Percentiles rank a stretch among this genome's conserved stretches.
Conservation (phyloP, 2,888 invertebrate species). For the Micoletzkya japonica region DNA sequence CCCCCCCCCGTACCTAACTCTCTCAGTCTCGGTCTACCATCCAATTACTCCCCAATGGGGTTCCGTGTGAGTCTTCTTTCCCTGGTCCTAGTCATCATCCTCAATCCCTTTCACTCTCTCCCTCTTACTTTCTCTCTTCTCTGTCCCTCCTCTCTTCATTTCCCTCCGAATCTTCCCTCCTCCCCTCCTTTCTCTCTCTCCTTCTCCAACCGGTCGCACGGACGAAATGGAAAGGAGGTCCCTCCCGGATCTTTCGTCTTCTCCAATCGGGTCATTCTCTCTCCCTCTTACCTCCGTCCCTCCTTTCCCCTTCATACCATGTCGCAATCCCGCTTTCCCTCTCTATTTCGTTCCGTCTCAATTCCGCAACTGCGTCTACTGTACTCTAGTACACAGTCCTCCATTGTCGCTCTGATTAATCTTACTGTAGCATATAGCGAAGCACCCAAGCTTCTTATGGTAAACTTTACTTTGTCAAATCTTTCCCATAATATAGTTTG, state of each 20-base stretch:
- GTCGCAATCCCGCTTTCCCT: background rate
- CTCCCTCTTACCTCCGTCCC: constrained; percentile 8
- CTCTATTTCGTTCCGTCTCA: too few species aligned
- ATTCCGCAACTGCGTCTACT: too few species aligned
- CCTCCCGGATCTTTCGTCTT: constrained; percentile 12
- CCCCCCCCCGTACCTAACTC: background rate
- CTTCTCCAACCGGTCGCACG: too few species aligned
- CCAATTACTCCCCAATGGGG: background rate
- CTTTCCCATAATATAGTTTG: too few species aligned
- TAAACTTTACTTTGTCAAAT: too few species aligned
- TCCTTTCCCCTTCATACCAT: background rate
- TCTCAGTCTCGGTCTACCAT: background rate
- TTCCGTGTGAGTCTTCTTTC: background rate
- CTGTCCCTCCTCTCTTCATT: constrained; percentile 7
- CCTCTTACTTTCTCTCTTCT: background rate
- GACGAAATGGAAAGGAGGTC: too few species aligned
- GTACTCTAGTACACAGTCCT: too few species aligned
- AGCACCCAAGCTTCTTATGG: too few species aligned
- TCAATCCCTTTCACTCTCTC: background rate
- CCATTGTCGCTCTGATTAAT: too few species aligned
- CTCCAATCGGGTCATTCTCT: constrained; percentile 18
- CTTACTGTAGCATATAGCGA: too few species aligned
- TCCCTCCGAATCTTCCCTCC: background rate
- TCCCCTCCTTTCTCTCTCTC: constrained; percentile 12
- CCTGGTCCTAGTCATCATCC: background rate